A percentile compares a stretch with the other conserved stretches of the same genome.
These are phyloP conservation scores for Agrilus planipennis DNA, from an alignment of 1,140 invertebrate species.

Conservation along the genomic window DNA sequence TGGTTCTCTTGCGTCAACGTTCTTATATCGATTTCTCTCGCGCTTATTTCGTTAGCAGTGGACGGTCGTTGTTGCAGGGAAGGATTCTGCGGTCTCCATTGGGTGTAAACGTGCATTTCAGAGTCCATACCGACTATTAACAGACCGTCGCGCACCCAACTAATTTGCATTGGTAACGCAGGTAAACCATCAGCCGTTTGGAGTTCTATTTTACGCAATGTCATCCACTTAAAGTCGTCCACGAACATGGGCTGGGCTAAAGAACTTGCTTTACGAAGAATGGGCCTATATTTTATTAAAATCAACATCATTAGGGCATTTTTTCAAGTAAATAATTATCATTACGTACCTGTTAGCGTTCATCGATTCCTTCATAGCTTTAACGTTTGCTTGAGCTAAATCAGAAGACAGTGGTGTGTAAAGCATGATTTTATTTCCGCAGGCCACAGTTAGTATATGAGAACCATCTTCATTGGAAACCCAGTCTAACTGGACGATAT, in stretches of 20 bases:
- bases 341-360: slow-evolving; percentile 48
- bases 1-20: slow-evolving; percentile 59
- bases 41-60: slow-evolving; percentile 19
- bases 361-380: slow-evolving; percentile 43
- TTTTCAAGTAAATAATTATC: too few species aligned
- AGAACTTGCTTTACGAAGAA: slow-evolving; percentile 76
- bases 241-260: slow-evolving; percentile 71
- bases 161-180: slow-evolving; percentile 94
- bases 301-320: too few species aligned
- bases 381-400: slow-evolving; percentile 81
- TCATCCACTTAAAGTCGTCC: slow-evolving; percentile 92
- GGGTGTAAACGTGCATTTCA: slow-evolving; percentile 98
- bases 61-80: slow-evolving; percentile 20
- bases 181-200: slow-evolving; percentile 91
- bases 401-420: slow-evolving; percentile 80
- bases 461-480: slow-evolving; percentile 98
- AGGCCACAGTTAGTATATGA: slow-evolving; percentile 92
- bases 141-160: slow-evolving; percentile 96
- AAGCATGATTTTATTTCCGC: slow-evolving; percentile 82
- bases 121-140: slow-evolving; percentile 98
- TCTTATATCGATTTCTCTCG: slow-evolving; percentile 69
- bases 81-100: slow-evolving; percentile 73
- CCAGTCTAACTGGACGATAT: slow-evolving; percentile 93
- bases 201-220: slow-evolving; percentile 79
- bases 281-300: too few species aligned